Evolutionary conservation across 2,113 vertebrate genomes (phyloP).

Genomic region (Empidonax traillii): DNA sequence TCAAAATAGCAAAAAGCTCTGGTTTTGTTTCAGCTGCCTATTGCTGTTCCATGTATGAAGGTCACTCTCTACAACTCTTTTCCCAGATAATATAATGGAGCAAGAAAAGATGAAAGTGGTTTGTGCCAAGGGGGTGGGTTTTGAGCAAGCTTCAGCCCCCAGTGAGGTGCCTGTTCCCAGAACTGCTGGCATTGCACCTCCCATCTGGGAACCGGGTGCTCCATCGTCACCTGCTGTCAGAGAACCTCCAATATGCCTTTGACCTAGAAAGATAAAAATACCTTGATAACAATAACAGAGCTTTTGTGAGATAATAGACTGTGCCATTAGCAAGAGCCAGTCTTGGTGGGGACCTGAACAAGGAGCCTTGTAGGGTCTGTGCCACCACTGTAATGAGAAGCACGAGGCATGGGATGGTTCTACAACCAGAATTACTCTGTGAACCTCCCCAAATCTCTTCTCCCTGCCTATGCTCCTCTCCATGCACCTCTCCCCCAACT

Average conservation of each 20-base stretch:
- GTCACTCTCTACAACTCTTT: neutral
- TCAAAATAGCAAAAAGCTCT: neutral
- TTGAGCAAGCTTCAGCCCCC: neutral
- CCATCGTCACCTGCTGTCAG: neutral
- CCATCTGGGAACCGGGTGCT: neutral
- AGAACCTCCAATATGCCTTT: neutral
- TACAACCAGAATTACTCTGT: fast-evolving
- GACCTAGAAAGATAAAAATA: neutral
- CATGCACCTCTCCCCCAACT: neutral
- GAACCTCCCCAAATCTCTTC: neutral
- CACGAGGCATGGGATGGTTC: neutral
- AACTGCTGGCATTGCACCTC: neutral
- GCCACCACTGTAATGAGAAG: neutral
- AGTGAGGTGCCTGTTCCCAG: neutral
- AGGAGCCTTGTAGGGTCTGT: neutral
- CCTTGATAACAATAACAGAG: neutral
- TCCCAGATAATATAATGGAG: neutral
- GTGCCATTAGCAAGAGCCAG: neutral
- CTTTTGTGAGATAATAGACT: neutral
- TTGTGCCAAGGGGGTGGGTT: neutral
- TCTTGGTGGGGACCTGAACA: neutral
- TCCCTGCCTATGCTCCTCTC: neutral
- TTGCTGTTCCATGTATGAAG: neutral
- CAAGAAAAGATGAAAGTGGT: neutral
- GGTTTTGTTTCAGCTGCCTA: neutral